Conservation (phyloP, 2,113 vertebrate species). For the Passer montanus region DNA sequence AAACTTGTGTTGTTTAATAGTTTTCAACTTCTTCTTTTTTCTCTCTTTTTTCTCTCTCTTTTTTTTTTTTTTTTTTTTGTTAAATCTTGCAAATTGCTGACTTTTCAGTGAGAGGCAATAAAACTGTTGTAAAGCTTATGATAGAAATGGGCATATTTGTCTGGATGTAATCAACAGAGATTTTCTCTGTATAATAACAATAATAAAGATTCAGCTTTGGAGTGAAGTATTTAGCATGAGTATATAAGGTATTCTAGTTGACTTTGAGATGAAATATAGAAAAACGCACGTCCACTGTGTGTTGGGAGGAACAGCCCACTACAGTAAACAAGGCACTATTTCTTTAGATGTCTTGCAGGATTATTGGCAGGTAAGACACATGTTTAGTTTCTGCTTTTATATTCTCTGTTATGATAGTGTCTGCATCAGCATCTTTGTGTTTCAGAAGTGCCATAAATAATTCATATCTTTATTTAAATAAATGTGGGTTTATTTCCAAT, state of each 20-base stretch:
- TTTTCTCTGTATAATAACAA: neutral
- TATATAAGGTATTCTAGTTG: neutral
- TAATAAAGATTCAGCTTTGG: neutral
- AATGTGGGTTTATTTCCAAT: slow-evolving; percentile 31
- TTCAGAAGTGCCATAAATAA: slow-evolving; percentile 15
- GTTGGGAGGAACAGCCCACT: neutral
- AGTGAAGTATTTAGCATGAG: neutral
- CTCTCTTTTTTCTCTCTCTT: neutral
- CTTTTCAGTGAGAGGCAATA: neutral
- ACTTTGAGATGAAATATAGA: neutral
- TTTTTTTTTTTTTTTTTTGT: neutral
- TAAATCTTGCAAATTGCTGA: neutral
- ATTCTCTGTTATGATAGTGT: neutral
- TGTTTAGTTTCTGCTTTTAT: slow-evolving; percentile 2
- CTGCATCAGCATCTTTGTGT: slow-evolving; percentile 7
- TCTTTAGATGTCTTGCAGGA: neutral
- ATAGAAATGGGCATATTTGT: neutral
- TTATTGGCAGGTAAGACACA: neutral
- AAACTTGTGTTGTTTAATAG: neutral
- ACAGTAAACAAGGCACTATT: neutral
- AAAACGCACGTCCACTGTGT: neutral
- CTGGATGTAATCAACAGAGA: neutral
- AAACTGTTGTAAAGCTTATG: neutral
- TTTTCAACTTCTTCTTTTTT: neutral
- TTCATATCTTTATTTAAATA: slow-evolving; percentile 38